Percentiles rank a stretch among this genome's conserved stretches.
phyloP scores from a whole-genome alignment of 2,113 vertebrate genomes.

The Anhinga rufa region DNA sequence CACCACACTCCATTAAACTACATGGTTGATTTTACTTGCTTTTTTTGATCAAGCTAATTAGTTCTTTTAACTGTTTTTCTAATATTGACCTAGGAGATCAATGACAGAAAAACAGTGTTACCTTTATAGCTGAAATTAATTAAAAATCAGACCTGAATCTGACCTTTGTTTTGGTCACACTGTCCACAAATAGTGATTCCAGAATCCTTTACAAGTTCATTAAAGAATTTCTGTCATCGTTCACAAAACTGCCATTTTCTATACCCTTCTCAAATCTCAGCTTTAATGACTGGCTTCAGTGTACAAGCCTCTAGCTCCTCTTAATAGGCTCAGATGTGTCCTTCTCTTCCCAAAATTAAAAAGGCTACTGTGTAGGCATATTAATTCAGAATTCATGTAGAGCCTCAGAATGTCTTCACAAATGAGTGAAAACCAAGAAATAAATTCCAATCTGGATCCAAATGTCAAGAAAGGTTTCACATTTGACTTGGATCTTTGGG shows the following conservation, averaged over 20 bases:
- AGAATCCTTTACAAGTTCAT: background rate
- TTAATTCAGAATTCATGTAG: background rate
- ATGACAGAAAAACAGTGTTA: background rate
- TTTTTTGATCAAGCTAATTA: background rate
- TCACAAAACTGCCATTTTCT: background rate
- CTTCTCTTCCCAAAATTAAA: background rate
- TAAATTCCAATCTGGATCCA: background rate
- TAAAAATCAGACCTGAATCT: background rate
- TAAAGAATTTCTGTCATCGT: background rate
- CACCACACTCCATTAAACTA: background rate
- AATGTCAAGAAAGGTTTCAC: background rate
- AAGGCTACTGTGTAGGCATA: background rate
- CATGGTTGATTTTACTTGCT: background rate
- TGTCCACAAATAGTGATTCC: background rate
- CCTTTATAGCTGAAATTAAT: background rate
- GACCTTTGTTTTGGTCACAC: background rate
- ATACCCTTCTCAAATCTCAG: background rate
- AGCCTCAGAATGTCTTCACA: background rate
- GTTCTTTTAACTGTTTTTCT: background rate
- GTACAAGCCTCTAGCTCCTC: background rate
- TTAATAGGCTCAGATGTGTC: background rate
- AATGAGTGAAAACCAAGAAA: background rate
- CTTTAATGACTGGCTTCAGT: background rate
- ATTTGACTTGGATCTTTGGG: background rate
- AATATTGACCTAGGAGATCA: background rate